A percentile compares a stretch with the other conserved stretches of the same genome.
Evolutionary conservation across 2,797 vertebrate genomes (phyloP).

Genomic region (Prionace glauca): DNA sequence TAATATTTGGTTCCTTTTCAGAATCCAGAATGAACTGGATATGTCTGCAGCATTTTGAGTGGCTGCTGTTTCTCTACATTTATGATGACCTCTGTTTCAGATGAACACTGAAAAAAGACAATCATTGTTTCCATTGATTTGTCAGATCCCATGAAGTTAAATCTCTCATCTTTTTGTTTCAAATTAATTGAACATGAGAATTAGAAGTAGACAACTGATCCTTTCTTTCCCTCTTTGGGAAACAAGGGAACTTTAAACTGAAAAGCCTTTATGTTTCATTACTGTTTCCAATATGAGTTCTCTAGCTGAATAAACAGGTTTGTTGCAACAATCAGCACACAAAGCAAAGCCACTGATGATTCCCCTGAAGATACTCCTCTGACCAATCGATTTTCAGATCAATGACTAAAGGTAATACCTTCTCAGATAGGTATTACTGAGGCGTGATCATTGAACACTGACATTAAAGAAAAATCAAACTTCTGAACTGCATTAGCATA

Average conservation of each 20-base stretch:
- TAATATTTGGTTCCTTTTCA: neutral
- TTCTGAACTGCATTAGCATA: neutral
- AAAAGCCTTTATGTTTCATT: neutral
- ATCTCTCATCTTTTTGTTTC: neutral
- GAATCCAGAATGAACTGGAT: neutral
- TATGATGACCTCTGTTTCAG: neutral
- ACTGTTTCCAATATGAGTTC: neutral
- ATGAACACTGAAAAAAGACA: neutral
- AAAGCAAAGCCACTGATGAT: neutral
- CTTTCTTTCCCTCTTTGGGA: neutral
- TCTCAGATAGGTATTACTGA: neutral
- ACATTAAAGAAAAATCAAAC: neutral
- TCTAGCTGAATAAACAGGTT: neutral
- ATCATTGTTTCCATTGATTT: neutral
- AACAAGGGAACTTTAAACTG: neutral
- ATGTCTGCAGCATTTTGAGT: neutral
- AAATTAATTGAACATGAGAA: neutral
- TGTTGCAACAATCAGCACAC: neutral
- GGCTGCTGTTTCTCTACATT: neutral
- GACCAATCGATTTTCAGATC: neutral
- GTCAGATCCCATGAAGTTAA: neutral
- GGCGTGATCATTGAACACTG: neutral
- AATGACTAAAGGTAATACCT: neutral
- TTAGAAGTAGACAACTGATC: neutral
- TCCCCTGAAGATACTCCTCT: neutral